These are phyloP conservation scores for Stenodema calcarata DNA, from an alignment of 2,888 invertebrate genomes.

Conservation along the genomic window DNA sequence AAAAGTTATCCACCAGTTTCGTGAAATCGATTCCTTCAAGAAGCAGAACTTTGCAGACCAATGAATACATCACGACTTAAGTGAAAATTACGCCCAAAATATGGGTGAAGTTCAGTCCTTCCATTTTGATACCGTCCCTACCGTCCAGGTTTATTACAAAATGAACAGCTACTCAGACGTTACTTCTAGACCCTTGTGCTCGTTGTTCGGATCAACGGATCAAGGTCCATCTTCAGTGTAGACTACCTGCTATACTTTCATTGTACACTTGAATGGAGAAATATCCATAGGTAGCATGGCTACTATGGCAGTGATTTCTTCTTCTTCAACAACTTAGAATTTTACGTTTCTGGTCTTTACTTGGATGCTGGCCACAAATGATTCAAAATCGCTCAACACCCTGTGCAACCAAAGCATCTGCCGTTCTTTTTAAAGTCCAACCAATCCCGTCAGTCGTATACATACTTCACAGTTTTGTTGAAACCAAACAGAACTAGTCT, in stretches of 20 bases:
- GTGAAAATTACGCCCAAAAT: not conserved
- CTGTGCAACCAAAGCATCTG: constrained; percentile 51
- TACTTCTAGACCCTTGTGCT: not conserved
- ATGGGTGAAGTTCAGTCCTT: not conserved
- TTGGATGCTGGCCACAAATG: not conserved
- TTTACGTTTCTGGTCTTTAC: constrained; percentile 1
- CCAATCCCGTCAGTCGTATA: constrained; percentile 10
- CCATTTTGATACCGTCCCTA: not conserved
- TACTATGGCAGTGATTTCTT: constrained; percentile 33
- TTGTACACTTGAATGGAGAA: constrained; percentile 44
- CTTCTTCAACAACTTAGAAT: constrained; percentile 18
- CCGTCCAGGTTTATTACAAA: not conserved
- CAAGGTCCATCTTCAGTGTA: too few relatives aligned
- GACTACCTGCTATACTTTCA: constrained; percentile 1
- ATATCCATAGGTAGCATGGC: not conserved
- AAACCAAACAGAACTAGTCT: too few relatives aligned
- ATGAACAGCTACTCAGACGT: not conserved
- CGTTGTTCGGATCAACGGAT: not conserved
- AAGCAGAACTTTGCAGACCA: not conserved
- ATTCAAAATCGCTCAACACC: constrained; percentile 24
- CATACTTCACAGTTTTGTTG: too few relatives aligned
- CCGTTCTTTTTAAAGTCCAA: constrained; percentile 58
- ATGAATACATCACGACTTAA: not conserved
- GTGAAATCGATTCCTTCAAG: not conserved
- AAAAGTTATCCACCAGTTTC: not conserved